These are phyloP conservation scores for Prunella strophiata DNA, from an alignment of 2,797 vertebrate species.

Conservation along the genomic window DNA sequence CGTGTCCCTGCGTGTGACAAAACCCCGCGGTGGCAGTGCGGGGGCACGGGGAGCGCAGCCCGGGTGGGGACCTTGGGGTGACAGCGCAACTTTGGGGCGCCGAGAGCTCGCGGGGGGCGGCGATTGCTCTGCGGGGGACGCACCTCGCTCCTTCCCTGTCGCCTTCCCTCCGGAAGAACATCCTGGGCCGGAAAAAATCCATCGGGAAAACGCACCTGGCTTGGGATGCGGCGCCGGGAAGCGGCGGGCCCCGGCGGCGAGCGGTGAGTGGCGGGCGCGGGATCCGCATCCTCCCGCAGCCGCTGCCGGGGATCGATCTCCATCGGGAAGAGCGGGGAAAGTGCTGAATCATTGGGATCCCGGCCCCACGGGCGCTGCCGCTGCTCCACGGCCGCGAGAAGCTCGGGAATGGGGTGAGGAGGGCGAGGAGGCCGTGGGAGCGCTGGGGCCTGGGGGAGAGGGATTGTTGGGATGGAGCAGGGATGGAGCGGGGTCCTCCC, in stretches of 20 bases:
- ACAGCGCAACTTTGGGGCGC: background rate
- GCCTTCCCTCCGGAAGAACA: background rate
- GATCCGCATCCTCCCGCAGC: background rate
- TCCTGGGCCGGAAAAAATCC: background rate
- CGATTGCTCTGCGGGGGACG: background rate
- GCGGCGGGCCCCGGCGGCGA: background rate
- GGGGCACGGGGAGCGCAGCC: background rate
- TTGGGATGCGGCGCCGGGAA: background rate
- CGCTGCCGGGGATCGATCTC: slow-evolving; percentile 22
- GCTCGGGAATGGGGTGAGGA: background rate
- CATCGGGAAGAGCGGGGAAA: slow-evolving; percentile 43
- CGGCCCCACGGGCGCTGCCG: background rate
- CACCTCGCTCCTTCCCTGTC: background rate
- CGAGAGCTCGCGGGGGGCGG: background rate
- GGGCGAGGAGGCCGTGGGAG: background rate
- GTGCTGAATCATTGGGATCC: slow-evolving; percentile 79
- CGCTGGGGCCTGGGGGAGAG: background rate
- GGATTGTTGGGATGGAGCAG: rapidly evolving
- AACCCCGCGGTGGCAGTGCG: background rate
- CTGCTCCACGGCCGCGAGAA: background rate
- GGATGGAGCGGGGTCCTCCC: background rate
- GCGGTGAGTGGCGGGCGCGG: background rate
- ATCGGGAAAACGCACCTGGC: background rate
- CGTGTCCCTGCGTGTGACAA: background rate
- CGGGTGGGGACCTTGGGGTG: background rate